Base-by-base conservation (phyloP, 2,113 vertebrate genomes). In the Daboia siamensis region DNA sequence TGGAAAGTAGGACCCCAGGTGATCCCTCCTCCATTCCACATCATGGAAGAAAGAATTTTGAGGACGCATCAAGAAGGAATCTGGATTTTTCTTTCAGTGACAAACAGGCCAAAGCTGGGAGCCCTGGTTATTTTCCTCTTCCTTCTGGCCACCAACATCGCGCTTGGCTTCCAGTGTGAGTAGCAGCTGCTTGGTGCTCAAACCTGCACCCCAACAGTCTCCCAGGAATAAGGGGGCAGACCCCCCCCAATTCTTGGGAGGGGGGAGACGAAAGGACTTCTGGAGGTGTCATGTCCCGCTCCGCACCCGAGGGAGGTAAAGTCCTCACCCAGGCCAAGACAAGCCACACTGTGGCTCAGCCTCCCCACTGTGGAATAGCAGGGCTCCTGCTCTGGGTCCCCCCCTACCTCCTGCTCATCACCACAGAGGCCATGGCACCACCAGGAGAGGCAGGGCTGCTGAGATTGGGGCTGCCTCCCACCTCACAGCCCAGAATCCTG, bases 111-210 rank as follows among this genome's bases (percentile, higher is more conserved):
- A 8, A 86, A 55, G 52, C 89, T 95, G 0, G 93, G 94, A 48
- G 91, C 95, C 87, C n/a, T 96, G 52, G 84, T 94, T 23, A 52
- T 54, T n/a, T 91, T 93, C 80, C 90, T 96, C 90, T 84, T 96
- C 23, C 56, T 95, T 2, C 95, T 74, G 9, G 91, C 93, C 64
- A 88, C 95, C 1, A 26, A 87, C 46, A 88, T 94, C 55, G 94
- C 95, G 90, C 29, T 97, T 85, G 95, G 96, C 33, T 90, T 96
- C 33, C 93, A 51, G 57, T 96, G 96, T 97, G 93, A 97, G 96
- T 97, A 92, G 48, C 92, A 8, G 1, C 51, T 55, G 51, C 26
- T 20, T 87, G 3, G 4, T 4, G 51, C 15, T 7, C 13, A 24
- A 29, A 17, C 46, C 1, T 21, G 33, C 24, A 29, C 46, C 24